Conservation (phyloP, 2,888 invertebrate species). For the Formica aserva region DNA sequence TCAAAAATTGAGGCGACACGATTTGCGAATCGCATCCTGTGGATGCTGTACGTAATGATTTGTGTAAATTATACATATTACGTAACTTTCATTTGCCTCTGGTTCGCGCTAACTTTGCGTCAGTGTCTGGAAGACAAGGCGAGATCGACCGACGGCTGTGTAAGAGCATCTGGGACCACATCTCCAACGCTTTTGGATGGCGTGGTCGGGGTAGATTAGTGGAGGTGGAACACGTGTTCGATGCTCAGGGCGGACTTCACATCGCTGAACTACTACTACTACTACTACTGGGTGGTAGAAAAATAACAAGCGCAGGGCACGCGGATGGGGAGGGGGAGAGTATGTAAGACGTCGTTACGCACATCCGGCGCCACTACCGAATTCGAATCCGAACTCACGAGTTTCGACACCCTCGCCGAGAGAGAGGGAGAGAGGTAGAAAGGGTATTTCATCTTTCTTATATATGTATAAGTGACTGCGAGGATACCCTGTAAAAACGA, state of each 20-base stretch:
- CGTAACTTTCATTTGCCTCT: conserved; percentile 22
- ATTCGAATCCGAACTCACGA: conserved; percentile 71
- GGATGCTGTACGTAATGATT: neutral
- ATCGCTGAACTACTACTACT: conserved; percentile 57
- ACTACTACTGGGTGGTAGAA: conserved; percentile 79
- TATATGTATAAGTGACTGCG: conserved; percentile 40
- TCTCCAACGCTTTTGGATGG: conserved; percentile 73
- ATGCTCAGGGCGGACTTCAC: conserved; percentile 74
- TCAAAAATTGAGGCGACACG: neutral
- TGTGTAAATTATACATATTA: conserved; percentile 22
- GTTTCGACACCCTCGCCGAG: conserved; percentile 51
- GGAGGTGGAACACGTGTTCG: conserved; percentile 85
- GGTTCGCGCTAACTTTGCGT: conserved; percentile 66
- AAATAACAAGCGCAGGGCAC: conserved; percentile 79
- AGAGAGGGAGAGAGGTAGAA: neutral
- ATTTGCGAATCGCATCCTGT: neutral
- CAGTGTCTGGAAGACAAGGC: conserved; percentile 73
- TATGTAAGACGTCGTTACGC: conserved; percentile 85
- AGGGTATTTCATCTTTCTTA: conserved; percentile 54
- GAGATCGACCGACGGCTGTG: conserved; percentile 78
- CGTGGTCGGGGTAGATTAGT: conserved; percentile 81
- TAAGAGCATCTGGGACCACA: conserved; percentile 83
- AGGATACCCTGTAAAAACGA: conserved; percentile 68
- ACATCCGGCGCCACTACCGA: conserved; percentile 82
- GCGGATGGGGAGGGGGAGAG: conserved; percentile 78